Percentiles rank a stretch among this genome's conserved stretches.
Conservation (phyloP, 2,113 vertebrate genomes). For the Bubo scandiacus region DNA sequence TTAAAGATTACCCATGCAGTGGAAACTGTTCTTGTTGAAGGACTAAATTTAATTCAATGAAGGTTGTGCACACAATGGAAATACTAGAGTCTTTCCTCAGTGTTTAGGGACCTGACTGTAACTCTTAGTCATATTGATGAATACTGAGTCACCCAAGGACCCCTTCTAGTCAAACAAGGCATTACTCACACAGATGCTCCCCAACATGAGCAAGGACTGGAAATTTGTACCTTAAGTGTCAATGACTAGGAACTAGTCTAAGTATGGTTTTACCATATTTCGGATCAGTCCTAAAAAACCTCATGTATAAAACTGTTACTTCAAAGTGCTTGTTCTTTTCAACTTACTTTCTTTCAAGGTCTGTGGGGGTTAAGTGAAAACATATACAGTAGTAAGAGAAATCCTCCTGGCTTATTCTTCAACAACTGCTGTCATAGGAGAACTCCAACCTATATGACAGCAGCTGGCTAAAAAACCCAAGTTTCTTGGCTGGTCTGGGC, state of each 20-base stretch:
- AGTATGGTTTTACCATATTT: neutral
- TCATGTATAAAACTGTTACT: neutral
- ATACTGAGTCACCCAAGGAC: neutral
- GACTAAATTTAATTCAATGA: neutral
- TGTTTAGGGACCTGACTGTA: neutral
- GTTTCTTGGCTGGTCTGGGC: neutral
- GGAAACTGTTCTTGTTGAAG: neutral
- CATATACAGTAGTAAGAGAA: neutral
- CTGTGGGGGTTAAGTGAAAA: neutral
- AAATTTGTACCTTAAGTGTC: neutral
- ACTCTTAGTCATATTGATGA: neutral
- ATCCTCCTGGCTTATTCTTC: neutral
- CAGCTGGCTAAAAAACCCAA: neutral
- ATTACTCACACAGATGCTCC: neutral
- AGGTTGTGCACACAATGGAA: neutral
- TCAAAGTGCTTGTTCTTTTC: neutral
- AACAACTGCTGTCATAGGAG: neutral
- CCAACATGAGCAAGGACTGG: neutral
- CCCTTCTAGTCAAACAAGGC: neutral
- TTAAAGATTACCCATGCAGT: neutral
- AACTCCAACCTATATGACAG: neutral
- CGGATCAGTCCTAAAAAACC: neutral
- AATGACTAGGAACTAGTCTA: neutral
- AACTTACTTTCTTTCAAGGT: neutral
- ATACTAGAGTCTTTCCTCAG: neutral